phyloP scores from a whole-genome alignment of 2,888 invertebrate genomes.

The Pterobdella sp. region DNA sequence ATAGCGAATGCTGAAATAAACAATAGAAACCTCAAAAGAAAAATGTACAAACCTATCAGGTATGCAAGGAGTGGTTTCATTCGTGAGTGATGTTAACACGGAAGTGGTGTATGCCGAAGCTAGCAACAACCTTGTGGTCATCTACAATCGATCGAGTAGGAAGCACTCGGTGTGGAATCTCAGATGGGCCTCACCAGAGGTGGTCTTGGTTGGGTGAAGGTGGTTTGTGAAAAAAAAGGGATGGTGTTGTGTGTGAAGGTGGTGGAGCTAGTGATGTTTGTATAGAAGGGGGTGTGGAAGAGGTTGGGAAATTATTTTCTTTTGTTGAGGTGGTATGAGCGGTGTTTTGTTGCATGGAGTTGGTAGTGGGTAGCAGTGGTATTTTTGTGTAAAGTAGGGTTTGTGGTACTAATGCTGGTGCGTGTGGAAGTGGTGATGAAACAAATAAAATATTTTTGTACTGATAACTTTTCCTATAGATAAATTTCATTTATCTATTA shows the following conservation, averaged over 20 bases:
- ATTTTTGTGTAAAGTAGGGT: neutral
- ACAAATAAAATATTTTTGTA: too few species aligned
- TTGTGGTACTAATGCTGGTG: too few species aligned
- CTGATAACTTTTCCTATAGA: too few species aligned
- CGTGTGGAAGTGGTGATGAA: too few species aligned
- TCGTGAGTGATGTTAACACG: conserved; percentile 56
- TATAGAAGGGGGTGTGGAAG: neutral
- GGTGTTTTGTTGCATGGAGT: conserved; percentile 5
- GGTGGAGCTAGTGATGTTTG: neutral
- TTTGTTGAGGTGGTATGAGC: neutral
- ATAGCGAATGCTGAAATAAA: too few species aligned
- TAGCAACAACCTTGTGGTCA: conserved; percentile 70
- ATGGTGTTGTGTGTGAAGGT: neutral
- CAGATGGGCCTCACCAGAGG: conserved; percentile 67
- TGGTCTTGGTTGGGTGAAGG: conserved; percentile 52
- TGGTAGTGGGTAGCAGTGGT: neutral
- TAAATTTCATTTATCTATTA: too few species aligned
- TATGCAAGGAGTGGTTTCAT: conserved; percentile 31
- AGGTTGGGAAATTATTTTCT: neutral
- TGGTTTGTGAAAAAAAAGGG: neutral
- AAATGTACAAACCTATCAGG: too few species aligned
- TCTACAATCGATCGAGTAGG: conserved; percentile 69
- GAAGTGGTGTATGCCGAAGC: conserved; percentile 69
- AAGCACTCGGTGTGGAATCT: conserved; percentile 75
- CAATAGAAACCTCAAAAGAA: too few species aligned